Evolutionary conservation across 2,113 vertebrate genomes (phyloP), one percentile per base, ranked within the genome.

Genomic region (Heloderma charlesbogerti): DNA sequence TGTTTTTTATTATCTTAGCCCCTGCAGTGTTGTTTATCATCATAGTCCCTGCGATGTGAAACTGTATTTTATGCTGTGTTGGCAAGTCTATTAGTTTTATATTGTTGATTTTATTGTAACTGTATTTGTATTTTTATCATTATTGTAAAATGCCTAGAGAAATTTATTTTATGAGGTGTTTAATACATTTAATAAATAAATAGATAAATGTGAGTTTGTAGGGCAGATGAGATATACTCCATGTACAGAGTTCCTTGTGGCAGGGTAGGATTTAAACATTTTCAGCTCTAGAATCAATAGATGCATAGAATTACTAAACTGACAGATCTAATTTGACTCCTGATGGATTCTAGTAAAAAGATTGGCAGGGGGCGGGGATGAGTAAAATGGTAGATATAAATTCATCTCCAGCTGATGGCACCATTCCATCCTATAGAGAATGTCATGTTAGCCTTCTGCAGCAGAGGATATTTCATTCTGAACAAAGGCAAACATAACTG

Each of bases 231-330:
- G 40, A 9, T 43, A 84, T 51, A 69, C 18, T 48, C 29, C 18
- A 31, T 34, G n/a, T 34, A 48, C 1, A 31, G 13, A 45, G 16
- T 2, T 34, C 31, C 3, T 69, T 67, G 40, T 63, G 2, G 18
- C 27, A 78, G 3, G 25, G 10, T 67, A 16, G 15, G 12, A 67
- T 66, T 3, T 60, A 69, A 15, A 80, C 37, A 45, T 51, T 69
- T 37, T 45, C 60, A 51, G 29, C 31, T 80, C 25, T n/a, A 51
- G 12, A 18, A 63, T 31, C 40, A 34, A 20, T 9, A 67, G 10
- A 51, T 45, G 40, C 43, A 51, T 43, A 54, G 22, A n/a, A 69
- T 0, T 0, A n/a, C 91, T 92, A 91, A 54, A 34, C 7, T 7
- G 13, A 8, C 66, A 67, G 7, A 29, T 9, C 71, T 57, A 67